These are phyloP conservation scores for Xanthorhoe spadicearia DNA, from an alignment of 2,888 invertebrate genomes.

Conservation along the genomic window DNA sequence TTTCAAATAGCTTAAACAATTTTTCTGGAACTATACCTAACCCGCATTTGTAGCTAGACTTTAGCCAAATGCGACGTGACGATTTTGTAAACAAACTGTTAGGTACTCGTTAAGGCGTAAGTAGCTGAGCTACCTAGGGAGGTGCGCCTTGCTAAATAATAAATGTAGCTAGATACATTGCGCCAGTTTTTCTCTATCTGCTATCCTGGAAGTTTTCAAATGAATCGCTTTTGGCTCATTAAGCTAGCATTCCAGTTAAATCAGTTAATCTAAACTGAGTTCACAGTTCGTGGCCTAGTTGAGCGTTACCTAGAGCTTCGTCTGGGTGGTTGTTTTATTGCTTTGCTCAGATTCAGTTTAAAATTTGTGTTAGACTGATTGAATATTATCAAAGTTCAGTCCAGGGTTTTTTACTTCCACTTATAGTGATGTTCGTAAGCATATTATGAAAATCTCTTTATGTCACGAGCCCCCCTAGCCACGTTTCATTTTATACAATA, in stretches of 20 bases:
- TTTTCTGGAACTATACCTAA: background rate
- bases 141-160: background rate
- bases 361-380: background rate
- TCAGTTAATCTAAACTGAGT: conserved; percentile 32
- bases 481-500: no score
- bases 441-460: no score
- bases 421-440: background rate
- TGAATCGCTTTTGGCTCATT: conserved; percentile 42
- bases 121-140: background rate
- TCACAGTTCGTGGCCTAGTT: conserved; percentile 34
- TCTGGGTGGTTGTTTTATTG: conserved; percentile 20
- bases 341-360: background rate
- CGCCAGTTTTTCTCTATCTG: conserved; percentile 15
- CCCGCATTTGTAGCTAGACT: background rate
- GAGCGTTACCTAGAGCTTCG: conserved; percentile 30
- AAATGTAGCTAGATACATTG: background rate
- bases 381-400: background rate
- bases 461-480: no score
- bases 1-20: conserved; percentile 1
- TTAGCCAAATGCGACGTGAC: no score
- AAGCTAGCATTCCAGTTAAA: conserved; percentile 35
- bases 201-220: conserved; percentile 36
- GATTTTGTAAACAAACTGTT: no score
- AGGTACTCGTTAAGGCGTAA: background rate
- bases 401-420: background rate